phyloP scores from a whole-genome alignment of 2,113 vertebrate species.

The Lasiurus cinereus region DNA sequence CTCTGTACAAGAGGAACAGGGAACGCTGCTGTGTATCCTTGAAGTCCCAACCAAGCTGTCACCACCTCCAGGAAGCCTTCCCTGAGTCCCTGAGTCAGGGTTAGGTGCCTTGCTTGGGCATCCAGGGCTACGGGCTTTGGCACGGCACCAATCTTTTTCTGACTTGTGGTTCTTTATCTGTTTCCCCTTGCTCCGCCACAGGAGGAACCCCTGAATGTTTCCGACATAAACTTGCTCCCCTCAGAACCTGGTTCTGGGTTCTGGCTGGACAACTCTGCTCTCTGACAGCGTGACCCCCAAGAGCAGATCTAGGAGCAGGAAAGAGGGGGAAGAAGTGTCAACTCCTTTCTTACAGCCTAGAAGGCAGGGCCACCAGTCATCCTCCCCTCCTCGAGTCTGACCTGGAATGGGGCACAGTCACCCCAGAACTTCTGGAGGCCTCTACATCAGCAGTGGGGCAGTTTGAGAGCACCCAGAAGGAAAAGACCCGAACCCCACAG shows the following conservation, averaged over 20 bases:
- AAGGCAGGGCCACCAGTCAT: background rate
- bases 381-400: background rate
- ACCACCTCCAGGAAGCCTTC: conserved; percentile 47
- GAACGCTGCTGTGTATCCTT: background rate
- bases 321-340: background rate
- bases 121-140: background rate
- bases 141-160: background rate
- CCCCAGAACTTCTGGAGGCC: background rate
- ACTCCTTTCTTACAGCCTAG: background rate
- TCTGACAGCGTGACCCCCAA: background rate
- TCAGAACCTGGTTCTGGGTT: background rate
- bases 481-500: background rate
- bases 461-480: background rate
- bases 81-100: background rate
- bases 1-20: background rate
- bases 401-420: background rate
- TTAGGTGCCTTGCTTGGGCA: background rate
- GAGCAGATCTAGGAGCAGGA: background rate
- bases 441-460: background rate
- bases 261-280: background rate
- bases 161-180: background rate
- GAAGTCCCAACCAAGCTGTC: background rate
- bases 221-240: background rate
- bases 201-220: background rate
- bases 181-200: background rate